These are phyloP conservation scores for Protophormia terraenovae DNA, from an alignment of 2,888 invertebrate genomes.

Conservation along the genomic window DNA sequence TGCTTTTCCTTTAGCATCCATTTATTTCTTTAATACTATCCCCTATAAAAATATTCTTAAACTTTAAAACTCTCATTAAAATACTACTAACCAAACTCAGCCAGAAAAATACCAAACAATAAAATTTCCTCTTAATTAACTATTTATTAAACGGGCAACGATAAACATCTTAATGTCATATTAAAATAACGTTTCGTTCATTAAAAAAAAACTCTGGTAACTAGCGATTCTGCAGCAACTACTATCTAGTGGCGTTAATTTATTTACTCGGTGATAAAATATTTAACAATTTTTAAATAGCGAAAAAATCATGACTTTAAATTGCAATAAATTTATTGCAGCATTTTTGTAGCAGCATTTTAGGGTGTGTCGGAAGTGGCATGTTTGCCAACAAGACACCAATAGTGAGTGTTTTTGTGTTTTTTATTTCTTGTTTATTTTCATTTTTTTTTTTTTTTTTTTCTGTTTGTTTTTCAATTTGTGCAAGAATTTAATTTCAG, in stretches of 20 bases:
- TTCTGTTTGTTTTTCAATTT: slow-evolving; percentile 54
- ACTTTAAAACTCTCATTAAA: background rate
- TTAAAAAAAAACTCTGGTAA: slow-evolving; percentile 31
- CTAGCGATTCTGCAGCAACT: background rate
- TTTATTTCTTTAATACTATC: no score
- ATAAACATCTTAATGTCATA: slow-evolving; percentile 50
- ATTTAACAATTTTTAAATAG: slow-evolving; percentile 26
- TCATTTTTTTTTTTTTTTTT: slow-evolving; percentile 25
- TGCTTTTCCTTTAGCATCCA: no score
- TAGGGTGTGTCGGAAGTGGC: slow-evolving; percentile 45
- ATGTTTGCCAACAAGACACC: slow-evolving; percentile 34
- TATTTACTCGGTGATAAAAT: slow-evolving; percentile 22
- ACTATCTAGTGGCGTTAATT: background rate
- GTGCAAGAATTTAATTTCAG: slow-evolving; percentile 14
- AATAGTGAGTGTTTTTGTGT: background rate
- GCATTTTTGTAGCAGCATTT: slow-evolving; percentile 54
- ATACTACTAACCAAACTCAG: background rate
- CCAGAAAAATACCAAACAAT: background rate
- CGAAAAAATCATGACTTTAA: slow-evolving; percentile 33
- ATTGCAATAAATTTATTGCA: slow-evolving; percentile 58
- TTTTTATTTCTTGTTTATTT: slow-evolving; percentile 12
- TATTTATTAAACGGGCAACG: slow-evolving; percentile 30
- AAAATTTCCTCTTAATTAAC: slow-evolving; percentile 48
- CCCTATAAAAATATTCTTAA: no score
- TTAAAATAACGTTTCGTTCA: slow-evolving; percentile 36